phyloP scores from a whole-genome alignment of 2,888 invertebrate species.

The Acronicta leporina region DNA sequence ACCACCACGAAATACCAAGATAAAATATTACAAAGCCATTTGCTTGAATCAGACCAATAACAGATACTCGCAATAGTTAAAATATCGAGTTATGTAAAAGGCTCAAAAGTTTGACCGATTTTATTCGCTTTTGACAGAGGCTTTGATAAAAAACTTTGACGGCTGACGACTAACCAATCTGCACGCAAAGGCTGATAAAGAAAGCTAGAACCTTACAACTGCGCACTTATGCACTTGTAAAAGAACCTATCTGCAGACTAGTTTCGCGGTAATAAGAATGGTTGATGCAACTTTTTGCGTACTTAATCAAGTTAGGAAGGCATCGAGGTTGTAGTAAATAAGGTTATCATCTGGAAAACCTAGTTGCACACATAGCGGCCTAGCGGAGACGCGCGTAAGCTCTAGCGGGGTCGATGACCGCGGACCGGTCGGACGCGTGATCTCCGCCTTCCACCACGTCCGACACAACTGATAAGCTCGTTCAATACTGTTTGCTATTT shows the following conservation, averaged over 20 bases:
- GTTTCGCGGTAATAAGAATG: conserved; percentile 29
- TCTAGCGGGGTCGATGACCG: conserved; percentile 77
- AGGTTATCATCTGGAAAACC: conserved; percentile 73
- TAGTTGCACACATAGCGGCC: conserved; percentile 73
- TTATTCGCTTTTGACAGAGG: conserved; percentile 19
- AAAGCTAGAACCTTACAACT: conserved; percentile 4
- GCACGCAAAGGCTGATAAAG: conserved; percentile 11
- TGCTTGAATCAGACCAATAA: conserved; percentile 16
- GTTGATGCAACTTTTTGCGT: conserved; percentile 37
- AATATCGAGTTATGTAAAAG: conserved; percentile 18
- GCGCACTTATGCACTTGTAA: background rate
- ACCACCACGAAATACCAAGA: conserved; percentile 31
- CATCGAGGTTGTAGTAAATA: conserved; percentile 61
- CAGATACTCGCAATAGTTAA: conserved; percentile 9
- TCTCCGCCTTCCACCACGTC: conserved; percentile 67
- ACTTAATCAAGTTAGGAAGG: conserved; percentile 38
- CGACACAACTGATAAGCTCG: conserved; percentile 68
- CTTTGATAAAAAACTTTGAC: conserved; percentile 19
- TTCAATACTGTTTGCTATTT: conserved; percentile 67
- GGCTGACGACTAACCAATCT: conserved; percentile 8
- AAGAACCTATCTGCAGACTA: conserved; percentile 16
- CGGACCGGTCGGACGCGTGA: conserved; percentile 80
- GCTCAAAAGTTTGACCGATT: conserved; percentile 21
- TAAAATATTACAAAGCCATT: conserved; percentile 22
- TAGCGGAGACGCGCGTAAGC: conserved; percentile 68